A percentile compares a stretch with the other conserved stretches of the same genome.
These are phyloP conservation scores for Microchrysa polita DNA, from an alignment of 2,888 invertebrate species.

Conservation along the genomic window DNA sequence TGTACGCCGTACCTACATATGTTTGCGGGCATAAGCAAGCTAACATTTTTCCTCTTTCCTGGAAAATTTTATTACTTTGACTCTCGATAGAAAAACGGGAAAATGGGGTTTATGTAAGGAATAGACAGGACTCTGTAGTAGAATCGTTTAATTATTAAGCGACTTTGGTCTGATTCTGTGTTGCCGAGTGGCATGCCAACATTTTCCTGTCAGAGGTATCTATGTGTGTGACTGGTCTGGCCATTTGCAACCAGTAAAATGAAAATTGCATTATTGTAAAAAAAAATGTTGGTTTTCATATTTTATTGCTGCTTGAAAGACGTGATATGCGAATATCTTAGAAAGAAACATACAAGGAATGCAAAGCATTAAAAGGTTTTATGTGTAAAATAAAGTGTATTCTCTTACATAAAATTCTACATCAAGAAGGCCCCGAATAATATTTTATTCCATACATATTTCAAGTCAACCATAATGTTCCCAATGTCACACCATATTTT, in stretches of 20 bases:
- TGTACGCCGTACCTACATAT: too few species aligned
- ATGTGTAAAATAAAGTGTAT: too few species aligned
- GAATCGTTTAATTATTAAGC: slow-evolving; percentile 40
- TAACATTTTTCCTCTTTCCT: not conserved
- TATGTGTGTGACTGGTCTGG: not conserved
- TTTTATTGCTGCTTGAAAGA: not conserved
- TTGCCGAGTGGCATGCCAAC: not conserved
- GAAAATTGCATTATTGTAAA: not conserved
- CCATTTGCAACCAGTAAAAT: slow-evolving; percentile 5
- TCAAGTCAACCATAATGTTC: too few species aligned
- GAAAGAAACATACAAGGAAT: too few species aligned
- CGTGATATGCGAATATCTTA: slow-evolving; percentile 1
- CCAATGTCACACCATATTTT: too few species aligned
- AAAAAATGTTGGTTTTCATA: slow-evolving; percentile 4
- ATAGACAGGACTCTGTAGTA: not conserved
- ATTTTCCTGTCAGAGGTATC: not conserved
- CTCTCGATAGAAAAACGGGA: slow-evolving; percentile 12
- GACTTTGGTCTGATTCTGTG: not conserved
- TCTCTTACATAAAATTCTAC: too few species aligned
- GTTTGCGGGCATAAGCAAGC: not conserved
- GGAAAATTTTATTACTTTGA: slow-evolving; percentile 44
- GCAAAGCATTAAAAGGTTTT: too few species aligned
- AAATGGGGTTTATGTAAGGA: slow-evolving; percentile 1
- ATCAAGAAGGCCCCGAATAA: too few species aligned
- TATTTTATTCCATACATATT: too few species aligned